Percentiles rank a stretch among this genome's conserved stretches.
Conservation (phyloP, 2,113 vertebrate genomes). For the Menidia beryllina region DNA sequence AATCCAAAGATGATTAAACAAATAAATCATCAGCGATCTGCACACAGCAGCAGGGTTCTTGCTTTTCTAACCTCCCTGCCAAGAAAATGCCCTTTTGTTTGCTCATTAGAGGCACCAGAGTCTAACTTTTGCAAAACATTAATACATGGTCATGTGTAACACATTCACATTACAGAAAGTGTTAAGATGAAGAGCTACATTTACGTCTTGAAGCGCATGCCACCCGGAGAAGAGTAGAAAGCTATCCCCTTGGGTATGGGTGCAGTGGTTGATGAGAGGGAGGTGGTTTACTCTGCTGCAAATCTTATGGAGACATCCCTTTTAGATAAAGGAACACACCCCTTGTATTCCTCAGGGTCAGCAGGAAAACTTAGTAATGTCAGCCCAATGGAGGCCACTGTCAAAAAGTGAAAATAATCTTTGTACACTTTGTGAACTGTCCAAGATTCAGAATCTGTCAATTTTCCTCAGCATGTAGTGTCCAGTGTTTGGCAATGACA, state of each 20-base stretch:
- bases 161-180: constrained; percentile 56
- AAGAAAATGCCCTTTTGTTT: constrained; percentile 15
- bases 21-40: constrained; percentile 75
- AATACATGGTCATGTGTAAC: constrained; percentile 39
- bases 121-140: constrained; percentile 29
- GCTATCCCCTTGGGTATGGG: neutral
- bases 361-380: constrained; percentile 17
- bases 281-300: constrained; percentile 21
- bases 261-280: constrained; percentile 23
- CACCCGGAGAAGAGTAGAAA: constrained; percentile 14
- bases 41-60: constrained; percentile 34
- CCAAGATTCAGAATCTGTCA: constrained; percentile 16
- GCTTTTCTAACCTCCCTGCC: constrained; percentile 17
- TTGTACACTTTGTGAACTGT: constrained; percentile 59
- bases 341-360: constrained; percentile 24
- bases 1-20: constrained; percentile 49
- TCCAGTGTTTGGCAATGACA: constrained; percentile 70
- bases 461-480: constrained; percentile 38
- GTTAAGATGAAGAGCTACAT: constrained; percentile 17
- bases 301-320: constrained; percentile 22
- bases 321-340: constrained; percentile 13
- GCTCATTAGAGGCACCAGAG: constrained; percentile 4
- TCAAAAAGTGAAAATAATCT: constrained; percentile 21
- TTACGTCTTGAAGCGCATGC: constrained; percentile 23
- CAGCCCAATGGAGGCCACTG: neutral